phyloP scores from a whole-genome alignment of 2,797 vertebrate species.

The Malacoraja senta region DNA sequence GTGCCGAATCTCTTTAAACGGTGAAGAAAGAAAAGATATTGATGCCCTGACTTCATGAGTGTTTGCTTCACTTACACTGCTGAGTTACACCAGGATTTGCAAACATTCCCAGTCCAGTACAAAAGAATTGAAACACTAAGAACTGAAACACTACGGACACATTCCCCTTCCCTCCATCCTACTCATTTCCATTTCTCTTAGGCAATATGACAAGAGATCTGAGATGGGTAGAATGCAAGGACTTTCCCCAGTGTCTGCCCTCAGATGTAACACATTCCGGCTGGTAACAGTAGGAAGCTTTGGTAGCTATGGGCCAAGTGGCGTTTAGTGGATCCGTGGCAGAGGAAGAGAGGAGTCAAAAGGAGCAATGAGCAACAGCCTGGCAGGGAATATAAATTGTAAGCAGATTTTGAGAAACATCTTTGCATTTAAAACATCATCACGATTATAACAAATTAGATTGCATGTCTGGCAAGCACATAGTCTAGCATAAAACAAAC shows the following conservation, averaged over 20 bases:
- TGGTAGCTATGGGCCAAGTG: neutral
- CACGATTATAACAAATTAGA: neutral
- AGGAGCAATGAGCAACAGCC: too few species aligned
- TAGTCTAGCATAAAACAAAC: too few species aligned
- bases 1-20: too few species aligned
- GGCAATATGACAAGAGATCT: too few species aligned
- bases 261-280: neutral
- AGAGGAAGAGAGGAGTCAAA: too few species aligned
- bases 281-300: neutral
- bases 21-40: too few species aligned
- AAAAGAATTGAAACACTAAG: too few species aligned
- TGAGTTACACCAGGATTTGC: too few species aligned
- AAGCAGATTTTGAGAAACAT: conserved; percentile 12
- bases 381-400: neutral
- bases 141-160: neutral
- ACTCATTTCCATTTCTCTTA: neutral
- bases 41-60: too few species aligned
- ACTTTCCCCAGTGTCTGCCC: neutral
- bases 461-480: neutral
- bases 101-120: neutral
- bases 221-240: neutral
- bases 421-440: neutral
- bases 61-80: too few species aligned
- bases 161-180: neutral
- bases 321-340: too few species aligned